Base-by-base conservation (phyloP, 2,797 vertebrate species). In the Gorsachius magnificus region DNA sequence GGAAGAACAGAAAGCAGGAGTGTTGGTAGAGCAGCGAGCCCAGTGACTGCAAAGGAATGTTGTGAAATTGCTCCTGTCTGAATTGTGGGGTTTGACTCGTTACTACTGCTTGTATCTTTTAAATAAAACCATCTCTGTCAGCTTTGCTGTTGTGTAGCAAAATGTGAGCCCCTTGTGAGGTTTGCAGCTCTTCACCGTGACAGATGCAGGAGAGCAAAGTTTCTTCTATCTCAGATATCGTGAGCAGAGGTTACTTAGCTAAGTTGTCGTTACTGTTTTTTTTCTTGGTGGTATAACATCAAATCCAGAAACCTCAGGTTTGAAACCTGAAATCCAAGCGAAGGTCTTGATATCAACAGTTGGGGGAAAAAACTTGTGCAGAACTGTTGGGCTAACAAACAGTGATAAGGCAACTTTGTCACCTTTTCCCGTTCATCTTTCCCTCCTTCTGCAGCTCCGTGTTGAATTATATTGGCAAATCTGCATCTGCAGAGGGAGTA, bases 311-410 rank as follows among this genome's bases (percentile, higher is more conserved):
- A 38, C 18, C 21, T 82, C 13, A 3, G 9, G 50, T 56, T 60
- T 60, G 51, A 46, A 63, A 82, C 29, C n/a, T 72, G 56, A 68
- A 92, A n/a, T 87, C 38, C 22, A 12, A 6, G 28, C 1, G 2
- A 9, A 83, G 22, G 26, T 43, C 29, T 56, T 17, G 45, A 26
- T 77, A 91, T 50, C 96, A 95, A 90, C 95, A 97, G 93, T 79
- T 95, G 95, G 74, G 57, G 57, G 15, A 9, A n/a, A 51, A 64
- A 77, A 35, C 60, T 80, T 16, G 6, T 0, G 1, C 1, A 1
- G 35, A 54, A 13, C 54, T 17, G 10, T 48, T 38, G 77, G 64
- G 41, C 57, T 84, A 29, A 20, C 72, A 45, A 92, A 56, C n/a
- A 58, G 28, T 1, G 25, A 41, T 31, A 35, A 63, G 61, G 8